Conservation (phyloP, 2,888 invertebrate species). For the Psococerastis gibbosa region DNA sequence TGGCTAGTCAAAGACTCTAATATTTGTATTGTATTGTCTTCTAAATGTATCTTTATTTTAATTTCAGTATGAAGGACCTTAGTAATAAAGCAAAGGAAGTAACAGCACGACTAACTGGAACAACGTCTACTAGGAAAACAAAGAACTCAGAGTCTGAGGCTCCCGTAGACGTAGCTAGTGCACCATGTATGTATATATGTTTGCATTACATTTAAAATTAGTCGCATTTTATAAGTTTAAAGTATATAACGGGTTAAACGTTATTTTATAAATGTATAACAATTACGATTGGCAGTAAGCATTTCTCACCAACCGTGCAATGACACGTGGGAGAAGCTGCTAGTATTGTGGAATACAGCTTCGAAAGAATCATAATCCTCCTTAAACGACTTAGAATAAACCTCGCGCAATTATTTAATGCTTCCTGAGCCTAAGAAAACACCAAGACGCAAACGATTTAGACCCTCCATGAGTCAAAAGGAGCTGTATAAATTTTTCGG, state of each 20-base stretch:
- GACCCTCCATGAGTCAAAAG: no score
- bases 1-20: background rate
- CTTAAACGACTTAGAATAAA: no score
- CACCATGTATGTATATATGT: constrained; percentile 28
- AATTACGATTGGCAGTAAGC: no score
- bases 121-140: constrained; percentile 26
- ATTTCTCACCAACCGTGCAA: no score
- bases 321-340: no score
- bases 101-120: constrained; percentile 21
- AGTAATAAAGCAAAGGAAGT: constrained; percentile 13
- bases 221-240: constrained; percentile 9
- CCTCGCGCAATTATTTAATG: no score
- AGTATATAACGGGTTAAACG: background rate
- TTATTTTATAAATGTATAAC: background rate
- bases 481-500: no score
- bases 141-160: constrained; percentile 27
- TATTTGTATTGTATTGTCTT: background rate
- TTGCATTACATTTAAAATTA: constrained; percentile 10
- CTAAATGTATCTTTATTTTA: constrained; percentile 16
- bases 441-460: no score
- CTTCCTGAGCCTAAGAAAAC: no score
- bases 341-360: no score
- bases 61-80: constrained; percentile 33
- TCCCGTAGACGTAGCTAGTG: constrained; percentile 28
- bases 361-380: no score